Percentiles rank a stretch among this genome's conserved stretches.
Conservation (phyloP, 2,888 invertebrate genomes). For the Mechanitis messenoides region DNA sequence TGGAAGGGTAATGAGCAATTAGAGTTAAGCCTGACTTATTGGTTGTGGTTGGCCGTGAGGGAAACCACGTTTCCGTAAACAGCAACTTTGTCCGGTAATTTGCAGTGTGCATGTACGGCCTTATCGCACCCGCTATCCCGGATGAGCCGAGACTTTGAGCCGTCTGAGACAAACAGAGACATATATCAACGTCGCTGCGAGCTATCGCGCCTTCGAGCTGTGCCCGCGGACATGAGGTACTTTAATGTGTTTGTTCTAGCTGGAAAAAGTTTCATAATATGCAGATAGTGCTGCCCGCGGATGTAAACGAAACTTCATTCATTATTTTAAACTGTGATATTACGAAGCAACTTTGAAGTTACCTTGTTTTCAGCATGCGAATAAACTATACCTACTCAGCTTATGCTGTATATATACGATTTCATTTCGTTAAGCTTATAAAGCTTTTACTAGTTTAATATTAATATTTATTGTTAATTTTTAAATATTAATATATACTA, state of each 20-base stretch:
- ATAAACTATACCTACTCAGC: not conserved
- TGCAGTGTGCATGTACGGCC: slow-evolving; percentile 56
- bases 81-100: slow-evolving; percentile 59
- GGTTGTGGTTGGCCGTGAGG: slow-evolving; percentile 4
- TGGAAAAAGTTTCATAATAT: slow-evolving; percentile 35
- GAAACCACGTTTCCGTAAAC: slow-evolving; percentile 46
- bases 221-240: slow-evolving; percentile 50
- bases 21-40: slow-evolving; percentile 3
- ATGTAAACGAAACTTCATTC: slow-evolving; percentile 31
- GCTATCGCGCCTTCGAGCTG: slow-evolving; percentile 64
- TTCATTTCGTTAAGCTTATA: not conserved
- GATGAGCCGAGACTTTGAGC: slow-evolving; percentile 53
- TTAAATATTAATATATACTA: too few relatives aligned
- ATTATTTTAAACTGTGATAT: slow-evolving; percentile 33
- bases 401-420: not conserved
- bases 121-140: slow-evolving; percentile 61
- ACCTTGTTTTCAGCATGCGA: not conserved
- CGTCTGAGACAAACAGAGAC: slow-evolving; percentile 66
- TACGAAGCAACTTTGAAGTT: slow-evolving; percentile 1
- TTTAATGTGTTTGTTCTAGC: slow-evolving; percentile 67
- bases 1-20: not conserved
- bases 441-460: not conserved
- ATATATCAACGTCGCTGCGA: slow-evolving; percentile 73
- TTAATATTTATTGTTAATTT: not conserved
- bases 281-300: slow-evolving; percentile 31